Percentiles rank a stretch among this genome's conserved stretches.
Conservation (phyloP, 2,888 invertebrate species). For the Standfussiana lucernea region DNA sequence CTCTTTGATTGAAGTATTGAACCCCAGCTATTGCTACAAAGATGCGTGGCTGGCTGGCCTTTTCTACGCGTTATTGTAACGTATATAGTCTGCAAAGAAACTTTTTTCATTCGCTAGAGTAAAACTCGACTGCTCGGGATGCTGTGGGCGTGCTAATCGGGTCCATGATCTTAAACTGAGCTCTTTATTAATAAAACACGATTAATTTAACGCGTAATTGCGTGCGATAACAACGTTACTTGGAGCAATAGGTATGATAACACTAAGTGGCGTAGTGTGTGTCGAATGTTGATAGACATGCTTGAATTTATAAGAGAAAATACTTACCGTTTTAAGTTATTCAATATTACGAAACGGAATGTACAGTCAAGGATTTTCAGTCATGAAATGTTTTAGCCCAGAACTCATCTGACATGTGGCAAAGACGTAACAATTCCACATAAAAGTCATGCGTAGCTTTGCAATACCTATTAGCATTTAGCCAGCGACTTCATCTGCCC, state of each 20-base stretch:
- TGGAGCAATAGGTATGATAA: constrained; percentile 38
- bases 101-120: not conserved
- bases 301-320: constrained; percentile 9
- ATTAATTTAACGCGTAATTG: constrained; percentile 50
- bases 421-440: not conserved
- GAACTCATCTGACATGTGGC: not conserved
- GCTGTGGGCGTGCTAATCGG: constrained; percentile 27
- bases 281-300: constrained; percentile 19
- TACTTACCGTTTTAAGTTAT: not conserved
- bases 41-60: not conserved
- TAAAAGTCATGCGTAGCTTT: too few species aligned
- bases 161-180: constrained; percentile 28
- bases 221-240: constrained; percentile 27
- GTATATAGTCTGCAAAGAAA: not conserved
- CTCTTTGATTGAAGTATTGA: not conserved
- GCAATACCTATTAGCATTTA: too few species aligned
- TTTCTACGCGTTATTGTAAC: not conserved
- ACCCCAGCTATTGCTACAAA: not conserved
- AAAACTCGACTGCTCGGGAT: constrained; percentile 17
- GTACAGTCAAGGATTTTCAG: not conserved
- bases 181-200: constrained; percentile 34
- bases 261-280: not conserved
- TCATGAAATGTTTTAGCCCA: not conserved
- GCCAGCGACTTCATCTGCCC: too few species aligned
- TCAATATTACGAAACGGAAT: not conserved